Conservation (phyloP, 30 jellyfish, hydroid and myxozoan genomes). For the Haliclystus octoradiatus region DNA sequence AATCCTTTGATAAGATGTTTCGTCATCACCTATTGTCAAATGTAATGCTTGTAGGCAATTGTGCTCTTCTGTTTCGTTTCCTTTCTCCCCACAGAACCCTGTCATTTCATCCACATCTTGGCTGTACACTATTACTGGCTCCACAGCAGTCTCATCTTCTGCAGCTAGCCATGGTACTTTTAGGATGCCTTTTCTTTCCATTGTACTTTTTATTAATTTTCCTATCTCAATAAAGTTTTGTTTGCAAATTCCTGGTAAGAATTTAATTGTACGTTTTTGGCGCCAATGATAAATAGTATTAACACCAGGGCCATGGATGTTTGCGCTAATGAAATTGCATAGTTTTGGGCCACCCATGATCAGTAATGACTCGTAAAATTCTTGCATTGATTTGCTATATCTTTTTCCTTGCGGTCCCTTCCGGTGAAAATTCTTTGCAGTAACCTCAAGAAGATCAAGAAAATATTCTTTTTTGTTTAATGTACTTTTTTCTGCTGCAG, state of each 20-base stretch:
- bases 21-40: neutral
- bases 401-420: slow-evolving; percentile 2
- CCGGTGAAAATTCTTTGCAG: slow-evolving; percentile 5
- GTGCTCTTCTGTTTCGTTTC: neutral
- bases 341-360: slow-evolving; percentile 11
- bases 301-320: slow-evolving; percentile 1
- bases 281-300: slow-evolving; percentile 4
- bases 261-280: neutral
- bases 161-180: slow-evolving; percentile 1
- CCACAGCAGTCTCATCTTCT: slow-evolving; percentile 9
- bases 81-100: slow-evolving; percentile 7
- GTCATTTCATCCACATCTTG: neutral
- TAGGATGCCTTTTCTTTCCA: neutral
- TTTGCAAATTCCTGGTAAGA: no score
- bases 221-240: no score
- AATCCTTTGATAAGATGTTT: neutral
- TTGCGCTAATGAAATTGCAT: slow-evolving; percentile 1
- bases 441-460: slow-evolving; percentile 3
- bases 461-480: slow-evolving; percentile 1
- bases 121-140: neutral
- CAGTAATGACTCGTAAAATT: slow-evolving; percentile 1
- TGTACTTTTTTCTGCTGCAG: neutral
- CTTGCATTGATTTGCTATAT: slow-evolving; percentile 1
- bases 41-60: neutral
- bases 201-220: no score